Evolutionary conservation across 2,888 invertebrate genomes (phyloP).

Genomic region (Chalcis sispes): DNA sequence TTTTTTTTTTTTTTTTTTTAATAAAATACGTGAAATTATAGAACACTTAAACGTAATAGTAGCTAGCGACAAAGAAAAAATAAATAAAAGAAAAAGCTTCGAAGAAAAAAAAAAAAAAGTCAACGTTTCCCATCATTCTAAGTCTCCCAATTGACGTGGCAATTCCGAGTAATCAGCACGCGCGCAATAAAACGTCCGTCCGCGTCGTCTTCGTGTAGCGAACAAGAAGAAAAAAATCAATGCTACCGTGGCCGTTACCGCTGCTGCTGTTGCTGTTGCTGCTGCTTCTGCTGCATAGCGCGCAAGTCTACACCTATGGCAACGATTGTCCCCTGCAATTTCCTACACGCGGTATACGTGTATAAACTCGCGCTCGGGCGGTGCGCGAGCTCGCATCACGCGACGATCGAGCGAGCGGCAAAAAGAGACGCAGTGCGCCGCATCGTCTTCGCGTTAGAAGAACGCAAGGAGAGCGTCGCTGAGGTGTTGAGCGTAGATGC

Average conservation of each 20-base stretch:
- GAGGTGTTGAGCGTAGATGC: background rate
- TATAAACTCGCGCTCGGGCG: background rate
- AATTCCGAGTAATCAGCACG: conserved; percentile 7
- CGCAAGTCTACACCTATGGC: no score
- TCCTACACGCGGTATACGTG: conserved; percentile 13
- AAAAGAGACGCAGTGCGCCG: background rate
- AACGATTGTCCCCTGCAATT: conserved; percentile 25
- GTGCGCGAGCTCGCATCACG: background rate
- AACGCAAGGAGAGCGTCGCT: background rate
- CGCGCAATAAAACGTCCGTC: conserved; percentile 24
- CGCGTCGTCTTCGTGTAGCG: no score
- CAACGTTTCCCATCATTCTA: background rate
- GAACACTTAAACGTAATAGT: no score
- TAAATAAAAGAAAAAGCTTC: background rate
- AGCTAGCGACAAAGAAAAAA: no score
- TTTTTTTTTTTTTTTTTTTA: no score
- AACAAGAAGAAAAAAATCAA: background rate
- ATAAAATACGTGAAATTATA: no score
- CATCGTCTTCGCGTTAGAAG: no score
- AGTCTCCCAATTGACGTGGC: no score
- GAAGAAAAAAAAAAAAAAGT: background rate
- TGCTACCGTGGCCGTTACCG: background rate
- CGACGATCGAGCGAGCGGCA: background rate
- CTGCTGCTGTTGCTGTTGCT: no score
- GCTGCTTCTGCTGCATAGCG: background rate